Percentiles rank a stretch among this genome's conserved stretches.
These are phyloP conservation scores for Ceyx erithaca DNA, from an alignment of 2,797 vertebrate species.

Conservation along the genomic window DNA sequence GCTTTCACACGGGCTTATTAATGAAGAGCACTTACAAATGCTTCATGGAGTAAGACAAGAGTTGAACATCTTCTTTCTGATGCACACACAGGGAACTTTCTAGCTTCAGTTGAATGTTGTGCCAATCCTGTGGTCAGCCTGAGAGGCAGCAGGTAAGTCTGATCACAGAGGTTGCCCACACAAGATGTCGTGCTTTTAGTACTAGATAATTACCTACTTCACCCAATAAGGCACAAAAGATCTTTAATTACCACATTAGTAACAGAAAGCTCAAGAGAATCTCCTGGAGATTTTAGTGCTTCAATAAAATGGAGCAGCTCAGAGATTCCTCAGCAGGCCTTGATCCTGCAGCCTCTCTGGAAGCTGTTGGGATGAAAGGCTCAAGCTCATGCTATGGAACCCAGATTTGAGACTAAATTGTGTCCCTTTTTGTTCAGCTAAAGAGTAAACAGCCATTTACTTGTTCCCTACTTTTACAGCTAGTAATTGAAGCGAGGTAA, in stretches of 20 bases:
- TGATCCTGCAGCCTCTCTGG: neutral
- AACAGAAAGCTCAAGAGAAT: neutral
- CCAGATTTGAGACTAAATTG: neutral
- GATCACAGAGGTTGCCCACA: neutral
- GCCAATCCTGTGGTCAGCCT: neutral
- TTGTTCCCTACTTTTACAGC: neutral
- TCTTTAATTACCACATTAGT: neutral
- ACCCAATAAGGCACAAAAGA: neutral
- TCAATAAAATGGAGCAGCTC: neutral
- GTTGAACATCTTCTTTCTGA: neutral
- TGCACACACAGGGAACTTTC: neutral
- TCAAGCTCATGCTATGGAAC: neutral
- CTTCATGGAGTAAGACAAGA: neutral
- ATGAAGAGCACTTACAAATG: neutral
- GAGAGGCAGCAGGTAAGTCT: neutral
- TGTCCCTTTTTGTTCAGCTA: neutral
- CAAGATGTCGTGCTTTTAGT: neutral
- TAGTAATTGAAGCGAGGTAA: neutral
- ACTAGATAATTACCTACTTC: neutral
- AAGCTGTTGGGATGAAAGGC: neutral
- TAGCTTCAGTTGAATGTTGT: neutral
- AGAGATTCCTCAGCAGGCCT: neutral
- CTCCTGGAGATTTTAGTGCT: neutral
- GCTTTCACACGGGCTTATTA: neutral
- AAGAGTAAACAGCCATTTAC: neutral